Evolutionary conservation across 2,797 vertebrate genomes (phyloP), one percentile per base, ranked within the genome.

Genomic region (Typhlichthys subterraneus): DNA sequence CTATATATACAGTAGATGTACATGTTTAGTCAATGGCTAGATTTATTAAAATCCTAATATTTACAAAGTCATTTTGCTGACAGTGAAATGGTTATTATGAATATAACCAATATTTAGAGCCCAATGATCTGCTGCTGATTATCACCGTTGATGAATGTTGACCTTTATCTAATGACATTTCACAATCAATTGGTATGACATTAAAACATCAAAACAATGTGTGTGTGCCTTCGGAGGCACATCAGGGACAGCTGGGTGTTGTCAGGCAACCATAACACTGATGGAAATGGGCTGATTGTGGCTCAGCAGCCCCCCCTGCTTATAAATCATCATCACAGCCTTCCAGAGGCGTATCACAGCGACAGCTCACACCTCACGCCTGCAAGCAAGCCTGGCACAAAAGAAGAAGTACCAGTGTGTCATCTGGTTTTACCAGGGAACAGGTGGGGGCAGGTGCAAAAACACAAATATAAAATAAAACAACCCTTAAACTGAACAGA

Each of bases 211-310:
- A 42, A 42, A 58, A 45, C 63, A n/a, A 17, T 50, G 48, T 10
- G 48, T 73, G 23, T 49, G 53, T 59, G 72, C 70, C 75, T 65
- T 74, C 53, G 56, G 82, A 80, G 75, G 72, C 71, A 87, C 86
- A 85, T 85, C 76, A 65, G 83, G 79, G 85, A 88, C 88, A 90
- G 86, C 90, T 90, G 88, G 81, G 83, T 87, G 85, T 84, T 88
- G 89, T 90, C 89, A 88, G 77, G 80, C 74, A 69, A 73, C 77
- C 70, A 80, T 86, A 85, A 82, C 67, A 15, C 77, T 89, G 90
- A 92, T 88, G 87, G 87, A 82, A 88, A 89, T 65, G 63, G 81
- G 67, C 75, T 82, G 87, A 89, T 84, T 85, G 87, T 85, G 72
- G 82, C 84, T 81, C 70, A 31, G 15, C 13, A 60, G 77, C 75